Evolutionary conservation across 2,888 invertebrate genomes (phyloP).

Genomic region (Mesorhabditis belari): DNA sequence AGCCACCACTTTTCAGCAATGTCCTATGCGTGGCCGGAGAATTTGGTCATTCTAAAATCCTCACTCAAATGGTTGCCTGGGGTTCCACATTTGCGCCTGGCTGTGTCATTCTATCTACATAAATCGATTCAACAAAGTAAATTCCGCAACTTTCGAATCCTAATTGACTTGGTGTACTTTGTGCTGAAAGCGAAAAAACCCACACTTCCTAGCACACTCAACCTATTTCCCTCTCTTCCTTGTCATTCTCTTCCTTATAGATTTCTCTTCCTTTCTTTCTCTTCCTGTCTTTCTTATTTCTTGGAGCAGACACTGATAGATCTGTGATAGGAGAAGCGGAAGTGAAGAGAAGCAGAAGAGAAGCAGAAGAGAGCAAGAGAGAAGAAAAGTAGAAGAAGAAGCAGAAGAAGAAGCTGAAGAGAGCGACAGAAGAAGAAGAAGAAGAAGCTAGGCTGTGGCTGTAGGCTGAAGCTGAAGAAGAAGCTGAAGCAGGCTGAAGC

Average conservation of each 20-base stretch:
- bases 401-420: slow-evolving; percentile 22
- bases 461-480: no score
- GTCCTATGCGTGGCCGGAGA: slow-evolving; percentile 43
- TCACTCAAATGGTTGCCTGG: slow-evolving; percentile 47
- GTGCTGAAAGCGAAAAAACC: no score
- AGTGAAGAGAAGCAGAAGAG: no score
- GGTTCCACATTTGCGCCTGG: slow-evolving; percentile 45
- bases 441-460: no score
- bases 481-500: no score
- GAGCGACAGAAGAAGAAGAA: slow-evolving; percentile 22
- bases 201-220: not conserved
- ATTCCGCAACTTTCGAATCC: not conserved
- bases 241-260: no score
- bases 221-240: not conserved
- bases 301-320: no score
- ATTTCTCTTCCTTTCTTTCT: no score
- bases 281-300: no score
- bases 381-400: slow-evolving; percentile 30
- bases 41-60: slow-evolving; percentile 48
- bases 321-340: no score
- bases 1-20: slow-evolving; percentile 21
- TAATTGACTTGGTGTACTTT: no score
- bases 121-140: slow-evolving; percentile 25
- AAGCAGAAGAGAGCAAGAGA: slow-evolving; percentile 28
- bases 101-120: slow-evolving; percentile 37